Evolutionary conservation across 1,140 invertebrate genomes (phyloP), one percentile per base, ranked within the genome.

Genomic region (Leptinotarsa undecemlineata): DNA sequence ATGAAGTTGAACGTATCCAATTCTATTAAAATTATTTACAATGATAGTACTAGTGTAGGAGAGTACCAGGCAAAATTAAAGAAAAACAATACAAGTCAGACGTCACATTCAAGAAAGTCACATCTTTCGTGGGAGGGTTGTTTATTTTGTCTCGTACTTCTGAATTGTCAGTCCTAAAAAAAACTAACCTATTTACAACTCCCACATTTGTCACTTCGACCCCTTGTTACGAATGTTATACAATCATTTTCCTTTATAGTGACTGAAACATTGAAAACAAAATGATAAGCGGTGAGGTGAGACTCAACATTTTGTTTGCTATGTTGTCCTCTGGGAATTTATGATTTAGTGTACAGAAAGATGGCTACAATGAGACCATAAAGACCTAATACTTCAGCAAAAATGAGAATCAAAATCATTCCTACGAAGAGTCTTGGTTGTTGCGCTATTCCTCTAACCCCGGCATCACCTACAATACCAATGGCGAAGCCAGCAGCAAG

Each of bases 371-470:
- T 99, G 82, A 99, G 92, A 86, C 98, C 98, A 89, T 99, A 99
- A 78, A 99, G 93, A 93, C 98, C 98, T 89, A 99, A 92, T 86
- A 99, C 98, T 92, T 99, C 98, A 86, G 98, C 98, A 90, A 99
- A 99, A 91, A 99, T 99, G 85, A 99, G 94, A 88, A 99, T 99
- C 81, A 99, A 91, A 86, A 99, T 99, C 98, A 99, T 99, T 85
- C 98, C 98, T 82, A 99, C 97, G 89, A 98, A 99, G 78, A 99
- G 91, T 87, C 98, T 92, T 21, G 98, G 98, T 86, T 99, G 98
- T 86, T 99, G 98, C 75, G 98, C 98, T 77, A 97, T 99, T 82
- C 98, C 98, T 86, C 98, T 91, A 6, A 99, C 98, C 86, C 97
- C 98, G 71, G 97, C 97, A 86, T 99, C 98, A 82, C 98, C 98